phyloP scores from a whole-genome alignment of 2,888 invertebrate genomes.

The Parnassius glacialis region DNA sequence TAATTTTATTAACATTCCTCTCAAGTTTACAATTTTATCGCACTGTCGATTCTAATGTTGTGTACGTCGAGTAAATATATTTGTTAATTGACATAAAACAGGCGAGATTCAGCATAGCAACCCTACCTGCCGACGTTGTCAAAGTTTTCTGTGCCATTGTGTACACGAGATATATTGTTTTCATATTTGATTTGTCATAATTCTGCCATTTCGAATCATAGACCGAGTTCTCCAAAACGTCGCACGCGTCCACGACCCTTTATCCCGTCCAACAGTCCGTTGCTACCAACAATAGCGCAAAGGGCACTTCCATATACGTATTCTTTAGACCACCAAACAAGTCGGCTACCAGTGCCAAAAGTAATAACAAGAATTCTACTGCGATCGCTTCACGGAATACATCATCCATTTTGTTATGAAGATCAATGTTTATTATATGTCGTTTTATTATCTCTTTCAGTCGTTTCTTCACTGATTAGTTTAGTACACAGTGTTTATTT shows the following conservation, averaged over 20 bases:
- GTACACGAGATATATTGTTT: conserved; percentile 46
- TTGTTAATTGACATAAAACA: conserved; percentile 48
- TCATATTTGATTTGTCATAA: conserved; percentile 47
- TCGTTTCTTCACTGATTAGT: conserved; percentile 36
- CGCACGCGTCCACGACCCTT: conserved; percentile 48
- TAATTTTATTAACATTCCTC: too few species aligned
- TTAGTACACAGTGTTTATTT: conserved; percentile 28
- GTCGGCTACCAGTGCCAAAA: conserved; percentile 45
- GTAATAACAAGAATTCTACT: conserved; percentile 44
- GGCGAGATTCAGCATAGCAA: conserved; percentile 43
- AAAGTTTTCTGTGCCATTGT: conserved; percentile 49
- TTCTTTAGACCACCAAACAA: conserved; percentile 51
- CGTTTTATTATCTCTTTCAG: conserved; percentile 40
- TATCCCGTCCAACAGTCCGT: conserved; percentile 57
- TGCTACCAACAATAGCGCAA: conserved; percentile 44
- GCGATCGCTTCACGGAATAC: conserved; percentile 44
- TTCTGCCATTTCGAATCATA: conserved; percentile 57
- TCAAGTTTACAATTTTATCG: conserved; percentile 9
- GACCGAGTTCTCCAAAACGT: conserved; percentile 44
- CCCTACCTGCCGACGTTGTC: conserved; percentile 50
- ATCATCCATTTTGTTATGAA: conserved; percentile 39
- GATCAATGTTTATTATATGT: conserved; percentile 39
- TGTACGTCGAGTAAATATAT: conserved; percentile 53
- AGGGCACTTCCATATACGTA: conserved; percentile 48
- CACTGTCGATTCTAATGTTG: conserved; percentile 47